Evolutionary conservation across 1,140 invertebrate species (phyloP), one percentile per base, ranked within the genome.

Genomic region (Drosophila punjabiensis): DNA sequence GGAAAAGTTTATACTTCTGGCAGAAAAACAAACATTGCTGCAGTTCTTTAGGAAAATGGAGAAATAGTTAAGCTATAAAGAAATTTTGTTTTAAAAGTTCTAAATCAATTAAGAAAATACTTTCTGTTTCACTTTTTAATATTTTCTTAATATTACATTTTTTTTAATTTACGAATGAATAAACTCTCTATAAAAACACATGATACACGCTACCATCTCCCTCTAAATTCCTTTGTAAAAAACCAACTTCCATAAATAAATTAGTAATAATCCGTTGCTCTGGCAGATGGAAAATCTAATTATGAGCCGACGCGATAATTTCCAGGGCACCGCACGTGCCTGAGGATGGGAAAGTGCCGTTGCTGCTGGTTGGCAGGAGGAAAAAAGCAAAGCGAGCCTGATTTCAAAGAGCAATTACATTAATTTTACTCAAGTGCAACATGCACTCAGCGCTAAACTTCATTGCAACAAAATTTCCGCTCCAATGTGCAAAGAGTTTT

Each of bases 381-480:
- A 24, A 61, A 61, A 74, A 52, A 43, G 13, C 14, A 9, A 47
- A 2, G 37, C 37, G 37, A 61, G 30, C 68, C 68, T 53, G 68
- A 79, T 73, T 79, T 73, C 60, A 79, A 55, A 65, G 67, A 65
- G 67, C 60, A 79, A 79, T 79, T 79, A 79, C 77, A 79, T 79
- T 79, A 73, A 79, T 79, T 79, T 79, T 79, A 39, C 59, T 70
- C 59, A 79, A 79, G 77, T 73, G 67, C 76, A 79, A 65, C 76
- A 79, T 56, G 76, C 76, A 79, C 81, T 83, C 71, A 76, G 67
- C 76, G 68, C 55, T 71, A 75, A 88, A 88, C 73, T 81, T 70
- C 63, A 73, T 81, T 88, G 80, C 79, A 53, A 88, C 76, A 76
- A 79, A 84, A 87, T 89, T 89, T 83, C 70, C 52, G 81, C 81